Evolutionary conservation across 2,888 invertebrate species (phyloP), one percentile per base, ranked within the genome.

Genomic region (Epirrita christyi): DNA sequence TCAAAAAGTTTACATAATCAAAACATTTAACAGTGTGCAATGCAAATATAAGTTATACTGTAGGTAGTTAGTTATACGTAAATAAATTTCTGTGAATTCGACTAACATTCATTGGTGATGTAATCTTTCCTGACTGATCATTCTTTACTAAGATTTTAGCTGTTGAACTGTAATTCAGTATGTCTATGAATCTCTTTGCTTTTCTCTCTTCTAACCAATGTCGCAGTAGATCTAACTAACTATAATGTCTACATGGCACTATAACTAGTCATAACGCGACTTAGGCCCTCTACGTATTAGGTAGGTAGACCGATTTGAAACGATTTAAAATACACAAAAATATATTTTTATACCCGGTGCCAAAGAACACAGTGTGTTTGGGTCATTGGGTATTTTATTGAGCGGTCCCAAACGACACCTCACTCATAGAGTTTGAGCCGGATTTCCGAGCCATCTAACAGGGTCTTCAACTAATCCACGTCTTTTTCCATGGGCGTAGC

Each of bases 1-100:
- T 32, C 6, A 50, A 48, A 42, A 50, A 4, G 28, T 47, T 46
- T 46, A 37, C 27, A n/a, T 10, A 15, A 15, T 45, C 45, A 13
- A 13, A 11, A 45, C 15, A 34, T 15, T 21, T 21, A 46, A 36
- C 10, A 21, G 34, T 21, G 7, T 36, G 37, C 11, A 14, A 45
- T 46, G 8, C 32, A 32, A 32, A 32, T 7, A 28, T 28, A 28
- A 7, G 28, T 7, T 28, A 7, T 28, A 6, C n/a, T n/a, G n/a
- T n/a, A n/a, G n/a, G 8, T 8, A 8, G 28, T 2, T 29, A 7
- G 28, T 8, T 29, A 9, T 32, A 32, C 21, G 4, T 32, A 32
- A 32, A 32, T 9, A 8, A 14, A 48, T n/a, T 28, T 14, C 40
- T 48, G 15, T 40, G 47, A 38, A 47, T 15, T 27, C 5, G n/a